Percentiles rank a stretch among this genome's conserved stretches.
Evolutionary conservation across 2,113 vertebrate species (phyloP).

Genomic region (Myiozetetes cayanensis): DNA sequence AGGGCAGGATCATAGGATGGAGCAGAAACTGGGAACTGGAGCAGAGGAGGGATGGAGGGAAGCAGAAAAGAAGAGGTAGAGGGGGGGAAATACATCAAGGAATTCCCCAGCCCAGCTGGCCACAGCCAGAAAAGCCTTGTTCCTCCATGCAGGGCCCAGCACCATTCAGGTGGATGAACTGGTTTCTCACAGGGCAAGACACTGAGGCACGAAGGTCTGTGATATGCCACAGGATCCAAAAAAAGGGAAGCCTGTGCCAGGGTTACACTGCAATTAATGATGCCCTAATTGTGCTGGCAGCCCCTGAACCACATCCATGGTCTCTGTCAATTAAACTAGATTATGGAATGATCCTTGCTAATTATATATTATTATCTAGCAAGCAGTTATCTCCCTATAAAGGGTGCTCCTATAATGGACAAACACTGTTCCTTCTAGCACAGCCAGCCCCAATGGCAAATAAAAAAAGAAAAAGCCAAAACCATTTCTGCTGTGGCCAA

Average conservation of each 20-base stretch:
- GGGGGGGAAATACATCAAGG: not conserved
- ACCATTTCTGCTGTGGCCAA: not conserved
- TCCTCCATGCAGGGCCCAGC: not conserved
- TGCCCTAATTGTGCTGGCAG: not conserved
- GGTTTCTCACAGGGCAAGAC: not conserved
- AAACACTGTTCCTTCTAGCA: not conserved
- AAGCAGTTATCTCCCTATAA: not conserved
- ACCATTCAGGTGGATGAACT: not conserved
- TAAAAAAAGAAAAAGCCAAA: not conserved
- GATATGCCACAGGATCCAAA: not conserved
- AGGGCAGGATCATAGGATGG: not conserved
- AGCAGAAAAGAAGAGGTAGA: not conserved
- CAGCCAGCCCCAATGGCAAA: not conserved
- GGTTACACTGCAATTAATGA: not conserved
- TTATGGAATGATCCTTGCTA: conserved; percentile 42
- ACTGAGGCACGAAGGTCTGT: not conserved
- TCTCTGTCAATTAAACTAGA: conserved; percentile 34
- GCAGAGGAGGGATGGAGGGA: not conserved
- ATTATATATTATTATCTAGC: conserved; percentile 20
- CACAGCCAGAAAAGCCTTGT: not conserved
- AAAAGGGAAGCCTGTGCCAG: not conserved
- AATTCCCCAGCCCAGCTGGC: not conserved
- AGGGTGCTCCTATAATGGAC: not conserved
- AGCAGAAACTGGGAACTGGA: not conserved
- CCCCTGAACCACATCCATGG: not conserved